Percentiles rank a stretch among this genome's conserved stretches.
Conservation (phyloP, 2,797 vertebrate species). For the Paratrypauchen microcephalus region DNA sequence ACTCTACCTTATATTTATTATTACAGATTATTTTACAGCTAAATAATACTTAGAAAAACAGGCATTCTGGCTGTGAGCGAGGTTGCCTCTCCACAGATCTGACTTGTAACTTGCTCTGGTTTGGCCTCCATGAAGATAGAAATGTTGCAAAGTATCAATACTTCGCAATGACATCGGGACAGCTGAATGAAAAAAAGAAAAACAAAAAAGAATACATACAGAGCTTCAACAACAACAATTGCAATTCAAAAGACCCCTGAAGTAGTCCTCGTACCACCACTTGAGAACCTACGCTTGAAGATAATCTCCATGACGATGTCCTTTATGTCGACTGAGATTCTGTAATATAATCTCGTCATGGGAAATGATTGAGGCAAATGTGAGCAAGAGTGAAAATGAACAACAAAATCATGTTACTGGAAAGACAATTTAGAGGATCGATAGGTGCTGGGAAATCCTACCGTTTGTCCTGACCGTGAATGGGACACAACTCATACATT, state of each 20-base stretch:
- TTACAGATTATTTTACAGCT: too few species aligned
- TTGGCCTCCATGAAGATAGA: too few species aligned
- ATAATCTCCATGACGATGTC: neutral
- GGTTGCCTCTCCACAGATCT: too few species aligned
- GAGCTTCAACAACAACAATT: too few species aligned
- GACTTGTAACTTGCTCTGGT: too few species aligned
- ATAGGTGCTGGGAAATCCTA: conserved; percentile 6
- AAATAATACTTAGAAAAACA: too few species aligned
- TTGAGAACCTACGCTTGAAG: neutral
- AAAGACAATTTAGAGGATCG: conserved; percentile 14
- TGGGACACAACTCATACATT: neutral
- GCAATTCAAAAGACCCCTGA: neutral
- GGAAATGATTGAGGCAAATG: conserved; percentile 29
- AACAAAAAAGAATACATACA: neutral
- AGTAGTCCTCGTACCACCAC: neutral
- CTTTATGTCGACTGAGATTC: conserved; percentile 15
- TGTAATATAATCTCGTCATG: conserved; percentile 30
- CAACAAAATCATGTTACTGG: conserved; percentile 18
- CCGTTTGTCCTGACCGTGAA: neutral
- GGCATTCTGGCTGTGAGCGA: too few species aligned
- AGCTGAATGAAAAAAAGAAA: neutral
- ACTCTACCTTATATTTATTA: too few species aligned
- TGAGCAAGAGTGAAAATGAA: conserved; percentile 27
- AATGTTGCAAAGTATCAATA: too few species aligned
- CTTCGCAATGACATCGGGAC: too few species aligned